Evolutionary conservation across 2,888 invertebrate genomes (phyloP).

Genomic region (Eumerus sabulonum): DNA sequence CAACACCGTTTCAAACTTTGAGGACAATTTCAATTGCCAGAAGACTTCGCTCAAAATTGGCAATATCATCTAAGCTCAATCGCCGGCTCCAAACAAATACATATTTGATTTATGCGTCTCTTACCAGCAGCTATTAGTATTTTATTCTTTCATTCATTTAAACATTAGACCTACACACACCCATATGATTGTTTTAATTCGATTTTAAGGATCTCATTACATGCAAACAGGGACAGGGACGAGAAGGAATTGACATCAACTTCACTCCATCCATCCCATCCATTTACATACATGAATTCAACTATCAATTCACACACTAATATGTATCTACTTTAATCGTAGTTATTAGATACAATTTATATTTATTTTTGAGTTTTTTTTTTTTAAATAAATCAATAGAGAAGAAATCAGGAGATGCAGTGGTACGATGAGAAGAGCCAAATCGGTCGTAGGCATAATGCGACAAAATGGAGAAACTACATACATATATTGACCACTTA

Average conservation of each 20-base stretch:
- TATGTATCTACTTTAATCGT: too few relatives aligned
- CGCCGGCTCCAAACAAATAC: slow-evolving; percentile 12
- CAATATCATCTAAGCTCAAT: slow-evolving; percentile 43
- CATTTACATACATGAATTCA: slow-evolving; percentile 7
- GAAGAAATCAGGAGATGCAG: slow-evolving; percentile 19
- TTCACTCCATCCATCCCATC: slow-evolving; percentile 26
- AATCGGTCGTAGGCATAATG: background rate
- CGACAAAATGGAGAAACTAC: slow-evolving; percentile 13
- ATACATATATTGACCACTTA: slow-evolving; percentile 70
- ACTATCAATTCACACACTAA: background rate
- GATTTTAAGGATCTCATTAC: slow-evolving; percentile 53
- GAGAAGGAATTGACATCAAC: background rate
- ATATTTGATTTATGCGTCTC: slow-evolving; percentile 48
- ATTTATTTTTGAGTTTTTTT: slow-evolving; percentile 18
- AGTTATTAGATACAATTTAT: slow-evolving; percentile 2
- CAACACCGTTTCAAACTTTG: slow-evolving; percentile 76
- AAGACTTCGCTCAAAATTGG: slow-evolving; percentile 57
- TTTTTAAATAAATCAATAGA: slow-evolving; percentile 11
- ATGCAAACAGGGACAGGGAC: background rate
- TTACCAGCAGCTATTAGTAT: slow-evolving; percentile 58
- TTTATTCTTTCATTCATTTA: slow-evolving; percentile 23
- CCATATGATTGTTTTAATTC: slow-evolving; percentile 1
- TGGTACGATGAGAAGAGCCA: background rate
- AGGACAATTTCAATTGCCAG: slow-evolving; percentile 74
- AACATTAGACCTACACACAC: too few relatives aligned